These are phyloP conservation scores for Ormyrus labotus DNA, from an alignment of 2,888 invertebrate genomes.

Conservation along the genomic window DNA sequence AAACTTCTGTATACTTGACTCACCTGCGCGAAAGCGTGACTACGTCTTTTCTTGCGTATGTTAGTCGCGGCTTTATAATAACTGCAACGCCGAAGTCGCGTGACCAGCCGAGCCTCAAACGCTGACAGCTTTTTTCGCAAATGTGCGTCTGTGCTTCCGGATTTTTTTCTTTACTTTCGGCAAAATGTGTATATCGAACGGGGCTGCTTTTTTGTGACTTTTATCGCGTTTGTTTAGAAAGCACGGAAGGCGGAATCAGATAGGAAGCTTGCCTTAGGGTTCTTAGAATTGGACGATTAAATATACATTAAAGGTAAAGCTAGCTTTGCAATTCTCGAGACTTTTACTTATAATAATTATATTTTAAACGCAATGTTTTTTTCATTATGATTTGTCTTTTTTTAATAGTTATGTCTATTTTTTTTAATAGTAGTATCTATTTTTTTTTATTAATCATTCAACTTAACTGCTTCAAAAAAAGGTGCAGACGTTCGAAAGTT, in stretches of 20 bases:
- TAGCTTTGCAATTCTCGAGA: background rate
- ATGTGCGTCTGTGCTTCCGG: background rate
- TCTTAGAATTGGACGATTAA: slow-evolving; percentile 37
- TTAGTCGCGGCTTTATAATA: slow-evolving; percentile 5
- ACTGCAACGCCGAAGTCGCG: slow-evolving; percentile 58
- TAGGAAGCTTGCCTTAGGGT: slow-evolving; percentile 11
- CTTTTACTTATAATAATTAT: too few relatives aligned
- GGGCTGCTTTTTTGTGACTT: background rate
- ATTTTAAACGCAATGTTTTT: too few relatives aligned
- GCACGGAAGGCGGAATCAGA: slow-evolving; percentile 7
- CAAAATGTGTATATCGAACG: background rate
- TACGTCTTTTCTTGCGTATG: background rate
- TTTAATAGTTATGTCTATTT: too few relatives aligned
- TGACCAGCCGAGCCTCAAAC: slow-evolving; percentile 48
- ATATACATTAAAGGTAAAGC: slow-evolving; percentile 37
- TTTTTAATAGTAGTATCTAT: too few relatives aligned
- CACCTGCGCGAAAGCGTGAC: slow-evolving; percentile 56
- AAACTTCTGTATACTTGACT: slow-evolving; percentile 59
- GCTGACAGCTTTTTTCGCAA: slow-evolving; percentile 26
- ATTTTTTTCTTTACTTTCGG: slow-evolving; percentile 17
- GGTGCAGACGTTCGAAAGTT: too few relatives aligned
- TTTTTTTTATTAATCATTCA: too few relatives aligned
- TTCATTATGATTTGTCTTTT: too few relatives aligned
- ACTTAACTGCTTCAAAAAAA: too few relatives aligned
- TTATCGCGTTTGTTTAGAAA: slow-evolving; percentile 20